Evolutionary conservation across 2,113 vertebrate species (phyloP).

Genomic region (Peromyscus californicus): DNA sequence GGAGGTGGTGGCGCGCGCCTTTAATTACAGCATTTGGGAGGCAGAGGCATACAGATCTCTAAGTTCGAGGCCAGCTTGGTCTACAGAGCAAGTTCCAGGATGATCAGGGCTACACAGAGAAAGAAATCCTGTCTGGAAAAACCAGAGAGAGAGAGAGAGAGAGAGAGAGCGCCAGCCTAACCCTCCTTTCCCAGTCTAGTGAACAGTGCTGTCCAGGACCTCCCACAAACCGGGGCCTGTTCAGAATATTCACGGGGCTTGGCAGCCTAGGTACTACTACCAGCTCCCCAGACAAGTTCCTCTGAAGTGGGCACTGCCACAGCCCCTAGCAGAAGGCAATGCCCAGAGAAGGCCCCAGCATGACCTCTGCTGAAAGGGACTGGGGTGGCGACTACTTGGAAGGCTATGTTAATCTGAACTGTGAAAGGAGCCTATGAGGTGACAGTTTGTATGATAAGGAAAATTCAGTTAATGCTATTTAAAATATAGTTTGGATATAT

Average conservation of each 20-base stretch:
- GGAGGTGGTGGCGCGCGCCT: neutral
- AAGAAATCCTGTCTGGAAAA: neutral
- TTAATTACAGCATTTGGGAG: neutral
- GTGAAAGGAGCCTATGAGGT: fast-evolving
- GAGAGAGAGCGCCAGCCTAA: too few species aligned
- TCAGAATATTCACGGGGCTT: fast-evolving
- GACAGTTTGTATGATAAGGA: neutral
- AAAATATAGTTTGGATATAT: neutral
- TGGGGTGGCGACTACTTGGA: too few species aligned
- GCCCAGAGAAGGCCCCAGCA: neutral
- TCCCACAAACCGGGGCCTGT: neutral
- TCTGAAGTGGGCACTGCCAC: neutral
- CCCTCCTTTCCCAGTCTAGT: neutral
- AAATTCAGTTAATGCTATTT: neutral
- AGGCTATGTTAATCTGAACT: neutral
- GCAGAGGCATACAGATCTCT: neutral
- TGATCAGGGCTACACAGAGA: neutral
- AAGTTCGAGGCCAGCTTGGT: neutral
- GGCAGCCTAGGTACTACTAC: neutral
- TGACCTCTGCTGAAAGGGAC: fast-evolving
- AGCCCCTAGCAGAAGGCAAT: neutral
- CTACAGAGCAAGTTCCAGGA: neutral
- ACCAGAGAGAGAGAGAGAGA: neutral
- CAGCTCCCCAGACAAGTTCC: neutral
- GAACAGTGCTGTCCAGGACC: too few species aligned